These are phyloP conservation scores for Montipora foliosa DNA, from an alignment of 64 coral and sea anemone genomes.

Conservation along the genomic window DNA sequence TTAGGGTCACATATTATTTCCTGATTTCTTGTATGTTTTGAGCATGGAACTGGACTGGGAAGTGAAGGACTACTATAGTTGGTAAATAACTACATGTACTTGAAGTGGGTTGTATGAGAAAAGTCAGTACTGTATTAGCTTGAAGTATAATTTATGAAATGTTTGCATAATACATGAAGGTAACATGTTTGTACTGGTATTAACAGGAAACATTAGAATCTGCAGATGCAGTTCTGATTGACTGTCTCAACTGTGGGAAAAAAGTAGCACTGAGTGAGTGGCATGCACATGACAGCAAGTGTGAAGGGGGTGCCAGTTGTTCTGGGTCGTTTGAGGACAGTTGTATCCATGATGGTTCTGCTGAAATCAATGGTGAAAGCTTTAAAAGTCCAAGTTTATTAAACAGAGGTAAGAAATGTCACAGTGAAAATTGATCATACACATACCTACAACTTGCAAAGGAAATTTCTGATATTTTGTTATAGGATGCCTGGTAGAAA, in stretches of 20 bases:
- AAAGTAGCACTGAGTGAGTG: not conserved
- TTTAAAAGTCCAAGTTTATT: not conserved
- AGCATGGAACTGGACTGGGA: no score
- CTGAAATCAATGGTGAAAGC: not conserved
- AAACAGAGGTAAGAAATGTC: not conserved
- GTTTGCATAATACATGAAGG: no score
- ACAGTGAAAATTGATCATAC: not conserved
- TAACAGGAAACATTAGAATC: conserved; percentile 12
- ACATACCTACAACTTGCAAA: not conserved
- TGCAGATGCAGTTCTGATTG: conserved; percentile 3
- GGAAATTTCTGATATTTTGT: not conserved
- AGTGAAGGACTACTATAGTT: no score
- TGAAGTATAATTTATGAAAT: no score
- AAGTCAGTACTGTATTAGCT: no score
- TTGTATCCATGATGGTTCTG: not conserved
- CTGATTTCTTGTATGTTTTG: no score
- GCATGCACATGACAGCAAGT: not conserved
- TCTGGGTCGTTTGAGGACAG: not conserved
- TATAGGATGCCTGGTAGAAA: not conserved
- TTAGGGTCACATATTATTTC: no score
- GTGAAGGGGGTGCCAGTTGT: conserved; percentile 4
- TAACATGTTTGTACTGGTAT: not conserved
- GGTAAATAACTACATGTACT: no score
- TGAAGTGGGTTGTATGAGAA: no score
- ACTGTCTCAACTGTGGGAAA: not conserved